These are phyloP conservation scores for Pygoscelis antarcticus DNA, from an alignment of 2,113 vertebrate genomes.

Conservation along the genomic window DNA sequence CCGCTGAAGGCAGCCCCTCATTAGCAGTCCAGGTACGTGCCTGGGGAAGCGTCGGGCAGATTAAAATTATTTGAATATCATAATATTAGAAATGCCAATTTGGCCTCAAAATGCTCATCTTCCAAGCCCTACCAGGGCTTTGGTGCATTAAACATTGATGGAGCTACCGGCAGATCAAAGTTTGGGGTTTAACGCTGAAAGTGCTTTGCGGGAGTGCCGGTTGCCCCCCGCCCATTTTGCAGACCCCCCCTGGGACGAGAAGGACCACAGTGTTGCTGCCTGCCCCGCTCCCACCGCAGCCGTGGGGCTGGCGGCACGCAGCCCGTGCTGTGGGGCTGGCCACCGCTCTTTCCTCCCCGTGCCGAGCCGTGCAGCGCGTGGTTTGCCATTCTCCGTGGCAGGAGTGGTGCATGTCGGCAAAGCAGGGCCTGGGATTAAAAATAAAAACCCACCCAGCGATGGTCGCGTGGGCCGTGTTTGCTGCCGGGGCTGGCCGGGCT, in stretches of 20 bases:
- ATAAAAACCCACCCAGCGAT: background rate
- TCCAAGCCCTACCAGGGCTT: slow-evolving; percentile 48
- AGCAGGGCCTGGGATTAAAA: slow-evolving; percentile 3
- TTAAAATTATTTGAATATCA: slow-evolving; percentile 62
- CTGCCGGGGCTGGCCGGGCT: background rate
- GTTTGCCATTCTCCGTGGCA: background rate
- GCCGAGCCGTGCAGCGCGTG: accelerated
- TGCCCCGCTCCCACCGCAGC: background rate
- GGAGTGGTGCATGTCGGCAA: background rate
- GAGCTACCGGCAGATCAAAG: slow-evolving; percentile 67
- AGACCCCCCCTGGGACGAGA: background rate
- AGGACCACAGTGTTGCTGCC: accelerated
- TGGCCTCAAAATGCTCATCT: slow-evolving; percentile 66
- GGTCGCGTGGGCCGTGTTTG: background rate
- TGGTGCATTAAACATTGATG: slow-evolving; percentile 78
- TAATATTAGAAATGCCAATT: slow-evolving; percentile 58
- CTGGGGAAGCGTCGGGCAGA: slow-evolving; percentile 2
- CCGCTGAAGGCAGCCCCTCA: slow-evolving; percentile 39
- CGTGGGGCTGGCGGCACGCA: background rate
- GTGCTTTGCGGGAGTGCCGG: background rate
- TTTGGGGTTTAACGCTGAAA: background rate
- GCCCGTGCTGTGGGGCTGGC: background rate
- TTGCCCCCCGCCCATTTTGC: accelerated
- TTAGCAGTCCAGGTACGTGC: slow-evolving; percentile 58
- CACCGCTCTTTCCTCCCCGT: background rate